These are phyloP conservation scores for Cheilosia impressa DNA, from an alignment of 2,888 invertebrate genomes.

Conservation along the genomic window DNA sequence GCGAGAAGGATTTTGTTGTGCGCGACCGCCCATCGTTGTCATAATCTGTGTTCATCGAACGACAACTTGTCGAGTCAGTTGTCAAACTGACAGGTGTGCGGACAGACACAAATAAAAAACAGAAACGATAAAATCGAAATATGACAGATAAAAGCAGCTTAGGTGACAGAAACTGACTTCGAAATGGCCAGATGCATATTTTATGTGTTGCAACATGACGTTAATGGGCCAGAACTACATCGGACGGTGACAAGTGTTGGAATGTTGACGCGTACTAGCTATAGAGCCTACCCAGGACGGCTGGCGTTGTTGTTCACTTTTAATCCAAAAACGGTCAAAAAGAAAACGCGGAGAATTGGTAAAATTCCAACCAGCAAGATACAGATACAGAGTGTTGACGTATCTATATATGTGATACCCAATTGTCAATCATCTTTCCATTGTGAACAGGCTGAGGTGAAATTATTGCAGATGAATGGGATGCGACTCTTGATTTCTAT, in stretches of 20 bases:
- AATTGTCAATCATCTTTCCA: conserved; percentile 37
- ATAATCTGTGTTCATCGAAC: conserved; percentile 3
- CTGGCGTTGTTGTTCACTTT: conserved; percentile 5
- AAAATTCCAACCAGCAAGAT: neutral
- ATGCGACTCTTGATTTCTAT: conserved; percentile 25
- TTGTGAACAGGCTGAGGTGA: conserved; percentile 14
- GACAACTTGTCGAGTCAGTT: conserved; percentile 17
- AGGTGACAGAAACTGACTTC: conserved; percentile 63
- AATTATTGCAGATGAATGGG: conserved; percentile 14
- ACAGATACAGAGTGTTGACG: neutral
- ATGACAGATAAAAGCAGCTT: conserved; percentile 56
- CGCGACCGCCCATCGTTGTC: conserved; percentile 27
- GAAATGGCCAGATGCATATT: conserved; percentile 35
- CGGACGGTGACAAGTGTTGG: conserved; percentile 43
- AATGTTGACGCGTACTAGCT: conserved; percentile 33
- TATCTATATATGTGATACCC: conserved; percentile 26
- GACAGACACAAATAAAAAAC: conserved; percentile 5
- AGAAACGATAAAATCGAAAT: conserved; percentile 52
- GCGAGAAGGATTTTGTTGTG: conserved; percentile 22
- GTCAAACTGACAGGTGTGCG: conserved; percentile 34
- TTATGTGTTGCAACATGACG: conserved; percentile 25
- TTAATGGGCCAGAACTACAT: conserved; percentile 17
- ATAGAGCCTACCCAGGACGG: conserved; percentile 19
- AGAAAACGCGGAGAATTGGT: conserved; percentile 41
- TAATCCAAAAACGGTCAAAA: conserved; percentile 40